Evolutionary conservation across 2,888 invertebrate genomes (phyloP).

Genomic region (Latheticus oryzae): DNA sequence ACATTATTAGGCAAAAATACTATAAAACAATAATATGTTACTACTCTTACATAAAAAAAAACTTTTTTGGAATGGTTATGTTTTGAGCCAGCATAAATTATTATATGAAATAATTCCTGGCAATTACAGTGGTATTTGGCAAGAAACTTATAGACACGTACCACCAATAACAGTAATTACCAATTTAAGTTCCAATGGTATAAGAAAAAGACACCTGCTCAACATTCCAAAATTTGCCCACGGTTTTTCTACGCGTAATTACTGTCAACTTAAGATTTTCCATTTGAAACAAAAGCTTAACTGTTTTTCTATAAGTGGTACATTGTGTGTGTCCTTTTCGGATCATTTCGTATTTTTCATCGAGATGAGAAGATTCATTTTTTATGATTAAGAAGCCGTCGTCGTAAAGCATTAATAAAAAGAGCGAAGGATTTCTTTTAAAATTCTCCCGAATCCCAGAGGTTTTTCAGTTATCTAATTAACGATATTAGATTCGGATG

Average conservation of each 20-base stretch:
- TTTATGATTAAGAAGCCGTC: conserved; percentile 48
- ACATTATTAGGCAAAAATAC: no score
- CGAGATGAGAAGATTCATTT: conserved; percentile 9
- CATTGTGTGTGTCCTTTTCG: neutral
- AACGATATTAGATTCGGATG: conserved; percentile 67
- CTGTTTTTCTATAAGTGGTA: neutral
- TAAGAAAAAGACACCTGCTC: conserved; percentile 7
- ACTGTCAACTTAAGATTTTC: conserved; percentile 18
- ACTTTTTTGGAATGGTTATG: no score
- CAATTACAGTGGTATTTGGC: no score
- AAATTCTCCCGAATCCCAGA: conserved; percentile 59
- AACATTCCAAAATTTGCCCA: conserved; percentile 13
- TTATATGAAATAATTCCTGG: no score
- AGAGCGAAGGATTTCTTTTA: conserved; percentile 53
- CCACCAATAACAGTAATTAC: conserved; percentile 40
- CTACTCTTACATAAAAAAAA: no score
- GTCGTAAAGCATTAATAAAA: conserved; percentile 49
- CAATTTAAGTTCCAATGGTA: conserved; percentile 44
- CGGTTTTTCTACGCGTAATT: conserved; percentile 17
- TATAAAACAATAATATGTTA: no score
- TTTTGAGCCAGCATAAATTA: no score
- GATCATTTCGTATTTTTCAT: conserved; percentile 2
- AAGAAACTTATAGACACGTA: conserved; percentile 38
- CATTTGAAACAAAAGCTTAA: neutral
- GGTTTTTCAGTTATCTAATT: conserved; percentile 65